Percentiles rank a stretch among this genome's conserved stretches.
phyloP scores from a whole-genome alignment of 2,113 vertebrate genomes.

The Pangasianodon hypophthalmus region DNA sequence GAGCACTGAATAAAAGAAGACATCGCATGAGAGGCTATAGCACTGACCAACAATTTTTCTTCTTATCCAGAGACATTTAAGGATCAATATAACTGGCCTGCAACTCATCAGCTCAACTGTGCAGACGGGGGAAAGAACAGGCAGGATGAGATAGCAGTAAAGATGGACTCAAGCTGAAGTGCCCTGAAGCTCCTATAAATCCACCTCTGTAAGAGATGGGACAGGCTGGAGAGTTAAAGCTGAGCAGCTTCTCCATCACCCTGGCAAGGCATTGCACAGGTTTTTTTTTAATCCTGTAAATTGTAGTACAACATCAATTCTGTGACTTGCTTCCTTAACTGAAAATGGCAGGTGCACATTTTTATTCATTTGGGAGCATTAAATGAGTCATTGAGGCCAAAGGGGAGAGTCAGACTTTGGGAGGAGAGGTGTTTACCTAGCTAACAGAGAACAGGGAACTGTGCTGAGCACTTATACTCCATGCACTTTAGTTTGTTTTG shows the following conservation, averaged over 20 bases:
- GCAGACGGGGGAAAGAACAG: slow-evolving; percentile 59
- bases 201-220: slow-evolving; percentile 30
- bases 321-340: slow-evolving; percentile 17
- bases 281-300: slow-evolving; percentile 22
- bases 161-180: slow-evolving; percentile 61
- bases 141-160: slow-evolving; percentile 47
- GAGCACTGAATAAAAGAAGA: slow-evolving; percentile 55
- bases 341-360: slow-evolving; percentile 10
- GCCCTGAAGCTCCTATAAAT: slow-evolving; percentile 58
- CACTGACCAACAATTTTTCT: slow-evolving; percentile 67
- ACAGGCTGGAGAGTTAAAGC: slow-evolving; percentile 26
- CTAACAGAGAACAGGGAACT: neutral
- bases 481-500: neutral
- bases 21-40: slow-evolving; percentile 25
- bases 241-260: slow-evolving; percentile 31
- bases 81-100: slow-evolving; percentile 66
- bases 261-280: neutral
- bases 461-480: neutral
- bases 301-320: slow-evolving; percentile 27
- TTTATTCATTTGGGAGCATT: slow-evolving; percentile 21
- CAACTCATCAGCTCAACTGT: slow-evolving; percentile 63
- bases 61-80: slow-evolving; percentile 63
- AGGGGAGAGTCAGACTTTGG: neutral
- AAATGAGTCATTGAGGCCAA: neutral
- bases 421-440: neutral